Percentiles rank a stretch among this genome's conserved stretches.
These are phyloP conservation scores for Saguinus oedipus DNA, from an alignment of 2,797 vertebrate genomes.

Conservation along the genomic window DNA sequence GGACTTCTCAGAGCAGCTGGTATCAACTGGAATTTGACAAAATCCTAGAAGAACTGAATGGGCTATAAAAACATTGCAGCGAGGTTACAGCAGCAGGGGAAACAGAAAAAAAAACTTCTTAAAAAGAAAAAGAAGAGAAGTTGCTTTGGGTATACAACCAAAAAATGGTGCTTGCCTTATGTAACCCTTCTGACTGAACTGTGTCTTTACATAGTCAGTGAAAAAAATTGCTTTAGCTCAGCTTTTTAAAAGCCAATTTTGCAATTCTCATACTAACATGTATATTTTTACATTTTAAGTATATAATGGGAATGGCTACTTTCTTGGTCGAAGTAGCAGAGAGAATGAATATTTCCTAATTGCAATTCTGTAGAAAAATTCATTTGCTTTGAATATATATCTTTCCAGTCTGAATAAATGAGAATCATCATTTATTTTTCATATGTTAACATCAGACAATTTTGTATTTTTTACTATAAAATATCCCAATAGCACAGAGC, in stretches of 20 bases:
- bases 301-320: background rate
- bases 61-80: background rate
- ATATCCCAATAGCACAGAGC: background rate
- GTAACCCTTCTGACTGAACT: background rate
- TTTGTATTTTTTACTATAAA: background rate
- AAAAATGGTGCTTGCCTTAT: background rate
- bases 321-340: background rate
- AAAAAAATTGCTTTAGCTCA: background rate
- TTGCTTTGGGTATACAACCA: background rate
- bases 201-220: background rate
- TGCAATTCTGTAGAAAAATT: background rate
- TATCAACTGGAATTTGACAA: constrained; percentile 56
- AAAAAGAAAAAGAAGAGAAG: background rate
- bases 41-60: constrained; percentile 54
- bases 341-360: background rate
- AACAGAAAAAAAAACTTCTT: background rate
- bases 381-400: background rate
- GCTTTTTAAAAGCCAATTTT: background rate
- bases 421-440: background rate
- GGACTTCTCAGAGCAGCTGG: background rate
- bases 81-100: background rate
- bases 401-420: background rate
- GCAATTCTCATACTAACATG: background rate
- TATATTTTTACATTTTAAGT: background rate
- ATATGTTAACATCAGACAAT: background rate